These are phyloP conservation scores for Steinernema carpocapsae DNA, from an alignment of 2,888 invertebrate species.

Conservation along the genomic window DNA sequence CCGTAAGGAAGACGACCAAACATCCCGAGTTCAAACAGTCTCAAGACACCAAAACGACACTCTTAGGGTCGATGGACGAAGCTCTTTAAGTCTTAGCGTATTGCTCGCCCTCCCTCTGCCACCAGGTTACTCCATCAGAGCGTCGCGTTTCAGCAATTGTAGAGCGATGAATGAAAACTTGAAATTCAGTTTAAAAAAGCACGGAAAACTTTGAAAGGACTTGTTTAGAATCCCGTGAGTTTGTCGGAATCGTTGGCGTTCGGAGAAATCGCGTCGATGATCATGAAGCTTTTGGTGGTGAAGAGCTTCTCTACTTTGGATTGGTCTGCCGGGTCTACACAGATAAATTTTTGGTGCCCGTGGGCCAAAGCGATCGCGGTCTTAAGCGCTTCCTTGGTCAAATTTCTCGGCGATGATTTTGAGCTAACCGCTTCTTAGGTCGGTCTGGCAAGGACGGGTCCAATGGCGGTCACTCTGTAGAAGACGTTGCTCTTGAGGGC, in stretches of 20 bases:
- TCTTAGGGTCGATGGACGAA: conserved; percentile 36
- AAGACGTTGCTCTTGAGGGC: conserved; percentile 56
- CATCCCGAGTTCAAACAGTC: conserved; percentile 46
- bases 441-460: conserved; percentile 46
- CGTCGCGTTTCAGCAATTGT: conserved; percentile 35
- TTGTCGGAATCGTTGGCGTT: conserved; percentile 43
- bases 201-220: too few species aligned
- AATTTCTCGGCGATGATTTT: conserved; percentile 81
- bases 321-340: conserved; percentile 72
- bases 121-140: conserved; percentile 33
- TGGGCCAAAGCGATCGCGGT: conserved; percentile 50
- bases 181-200: too few species aligned
- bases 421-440: conserved; percentile 49
- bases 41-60: conserved; percentile 62
- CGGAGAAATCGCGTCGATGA: conserved; percentile 49
- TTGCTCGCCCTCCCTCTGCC: conserved; percentile 4
- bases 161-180: too few species aligned
- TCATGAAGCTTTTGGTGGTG: conserved; percentile 44
- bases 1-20: not conserved
- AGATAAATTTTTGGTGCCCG: conserved; percentile 68
- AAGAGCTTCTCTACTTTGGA: conserved; percentile 70
- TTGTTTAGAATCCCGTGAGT: not conserved
- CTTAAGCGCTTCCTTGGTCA: conserved; percentile 76
- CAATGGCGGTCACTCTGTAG: conserved; percentile 55
- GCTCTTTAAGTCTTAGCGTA: conserved; percentile 1